Conservation (phyloP, 2,888 invertebrate species). For the Falcaria lacertinaria region DNA sequence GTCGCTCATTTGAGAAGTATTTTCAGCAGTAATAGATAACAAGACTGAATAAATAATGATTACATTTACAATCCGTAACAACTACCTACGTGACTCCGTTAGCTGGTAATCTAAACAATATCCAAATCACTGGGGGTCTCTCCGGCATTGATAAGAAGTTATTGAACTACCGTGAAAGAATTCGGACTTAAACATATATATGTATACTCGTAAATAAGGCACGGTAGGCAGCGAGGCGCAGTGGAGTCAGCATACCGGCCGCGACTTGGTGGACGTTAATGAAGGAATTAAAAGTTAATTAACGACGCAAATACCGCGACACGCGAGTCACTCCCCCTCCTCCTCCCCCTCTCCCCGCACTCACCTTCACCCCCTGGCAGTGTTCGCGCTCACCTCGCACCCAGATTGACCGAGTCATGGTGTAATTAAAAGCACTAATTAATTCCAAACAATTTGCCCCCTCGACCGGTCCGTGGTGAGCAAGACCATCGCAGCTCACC, state of each 20-base stretch:
- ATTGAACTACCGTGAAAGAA: no score
- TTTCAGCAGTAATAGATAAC: no score
- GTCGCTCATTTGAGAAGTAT: no score
- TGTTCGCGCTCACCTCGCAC: neutral
- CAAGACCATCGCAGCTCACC: neutral
- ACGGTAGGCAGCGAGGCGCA: neutral
- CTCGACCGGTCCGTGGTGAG: neutral
- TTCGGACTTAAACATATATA: no score
- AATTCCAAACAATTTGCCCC: neutral
- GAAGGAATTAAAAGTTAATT: slow-evolving; percentile 18
- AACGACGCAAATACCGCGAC: slow-evolving; percentile 3
- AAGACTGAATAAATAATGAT: no score
- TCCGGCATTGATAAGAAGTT: no score
- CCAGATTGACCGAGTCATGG: neutral
- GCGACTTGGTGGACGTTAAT: slow-evolving; percentile 10
- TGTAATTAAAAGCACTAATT: neutral
- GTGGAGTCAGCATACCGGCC: slow-evolving; percentile 2
- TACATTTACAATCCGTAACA: no score
- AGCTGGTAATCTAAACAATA: no score
- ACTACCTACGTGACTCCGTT: no score
- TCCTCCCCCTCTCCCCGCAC: neutral
- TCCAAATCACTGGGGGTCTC: no score
- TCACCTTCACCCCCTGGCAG: neutral
- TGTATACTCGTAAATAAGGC: no score
- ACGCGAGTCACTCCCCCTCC: neutral